Conservation (phyloP, 2,888 invertebrate genomes). For the Agonopterix subpropinquella region DNA sequence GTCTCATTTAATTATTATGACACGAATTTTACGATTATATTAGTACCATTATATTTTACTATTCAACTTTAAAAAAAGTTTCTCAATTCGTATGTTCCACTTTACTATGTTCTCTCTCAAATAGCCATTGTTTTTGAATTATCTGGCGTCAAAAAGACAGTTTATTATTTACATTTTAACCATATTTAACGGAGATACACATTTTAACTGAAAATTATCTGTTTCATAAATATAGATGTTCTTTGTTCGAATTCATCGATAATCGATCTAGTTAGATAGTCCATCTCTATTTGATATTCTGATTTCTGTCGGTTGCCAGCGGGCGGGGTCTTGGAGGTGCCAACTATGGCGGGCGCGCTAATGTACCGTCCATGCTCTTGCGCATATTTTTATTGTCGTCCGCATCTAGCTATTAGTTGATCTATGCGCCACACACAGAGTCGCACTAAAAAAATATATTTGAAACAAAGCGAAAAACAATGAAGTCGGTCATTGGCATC, state of each 20-base stretch:
- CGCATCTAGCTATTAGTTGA: slow-evolving; percentile 47
- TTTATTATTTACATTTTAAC: too few species aligned
- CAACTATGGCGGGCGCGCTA: slow-evolving; percentile 73
- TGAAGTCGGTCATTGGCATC: neutral
- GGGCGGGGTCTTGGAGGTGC: slow-evolving; percentile 60
- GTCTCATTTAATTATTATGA: neutral
- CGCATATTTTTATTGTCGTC: slow-evolving; percentile 55
- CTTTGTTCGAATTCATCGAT: too few species aligned
- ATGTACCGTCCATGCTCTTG: slow-evolving; percentile 56
- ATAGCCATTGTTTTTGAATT: too few species aligned
- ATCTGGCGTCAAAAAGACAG: too few species aligned
- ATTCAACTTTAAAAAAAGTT: neutral
- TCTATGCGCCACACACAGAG: slow-evolving; percentile 50
- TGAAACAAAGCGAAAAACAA: neutral
- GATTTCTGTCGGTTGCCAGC: slow-evolving; percentile 36
- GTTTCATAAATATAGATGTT: too few species aligned
- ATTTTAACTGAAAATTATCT: too few species aligned
- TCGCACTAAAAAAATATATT: neutral
- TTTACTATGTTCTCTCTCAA: too few species aligned
- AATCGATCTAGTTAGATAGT: too few species aligned
- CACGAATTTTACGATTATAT: neutral
- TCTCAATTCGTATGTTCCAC: neutral
- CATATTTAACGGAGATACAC: too few species aligned
- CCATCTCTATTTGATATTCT: too few species aligned
- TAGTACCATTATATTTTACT: neutral